A percentile compares a stretch with the other conserved stretches of the same genome.
Conservation (phyloP, 2,797 vertebrate species). For the Lophius americanus region DNA sequence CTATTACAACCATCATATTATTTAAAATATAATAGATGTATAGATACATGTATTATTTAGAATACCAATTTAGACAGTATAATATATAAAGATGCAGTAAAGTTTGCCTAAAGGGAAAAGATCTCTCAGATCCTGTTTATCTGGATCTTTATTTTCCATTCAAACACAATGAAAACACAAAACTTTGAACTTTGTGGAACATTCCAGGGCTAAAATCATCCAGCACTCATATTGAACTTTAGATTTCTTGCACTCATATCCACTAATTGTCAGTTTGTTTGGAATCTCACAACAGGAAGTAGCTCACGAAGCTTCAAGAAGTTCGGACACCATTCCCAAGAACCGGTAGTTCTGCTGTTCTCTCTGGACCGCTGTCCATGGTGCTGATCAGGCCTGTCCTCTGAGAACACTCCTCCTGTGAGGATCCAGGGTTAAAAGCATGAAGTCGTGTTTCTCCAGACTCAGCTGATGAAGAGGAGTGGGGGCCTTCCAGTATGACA, state of each 20-base stretch:
- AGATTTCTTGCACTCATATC: too few species aligned
- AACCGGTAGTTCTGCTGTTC: too few species aligned
- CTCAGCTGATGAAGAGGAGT: constrained; percentile 3
- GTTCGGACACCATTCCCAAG: background rate
- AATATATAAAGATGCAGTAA: too few species aligned
- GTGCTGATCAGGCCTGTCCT: constrained; percentile 31
- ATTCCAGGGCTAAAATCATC: background rate
- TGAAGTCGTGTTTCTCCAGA: background rate
- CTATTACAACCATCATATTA: too few species aligned
- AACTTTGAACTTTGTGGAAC: background rate
- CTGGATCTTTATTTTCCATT: too few species aligned
- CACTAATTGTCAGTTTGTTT: too few species aligned
- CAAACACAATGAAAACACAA: background rate
- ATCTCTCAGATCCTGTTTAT: too few species aligned
- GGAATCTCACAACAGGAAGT: background rate
- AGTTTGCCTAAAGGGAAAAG: too few species aligned
- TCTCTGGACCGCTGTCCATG: constrained; percentile 36
- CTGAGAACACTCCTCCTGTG: background rate
- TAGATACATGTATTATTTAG: too few species aligned
- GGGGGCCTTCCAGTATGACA: constrained; percentile 4
- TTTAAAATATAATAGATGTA: too few species aligned
- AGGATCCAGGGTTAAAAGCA: background rate
- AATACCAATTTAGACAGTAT: too few species aligned
- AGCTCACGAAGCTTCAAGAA: background rate
- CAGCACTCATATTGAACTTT: background rate